Percentiles rank a stretch among this genome's conserved stretches.
These are phyloP conservation scores for Erythrocercus mccallii DNA, from an alignment of 2,113 vertebrate species.

Conservation along the genomic window DNA sequence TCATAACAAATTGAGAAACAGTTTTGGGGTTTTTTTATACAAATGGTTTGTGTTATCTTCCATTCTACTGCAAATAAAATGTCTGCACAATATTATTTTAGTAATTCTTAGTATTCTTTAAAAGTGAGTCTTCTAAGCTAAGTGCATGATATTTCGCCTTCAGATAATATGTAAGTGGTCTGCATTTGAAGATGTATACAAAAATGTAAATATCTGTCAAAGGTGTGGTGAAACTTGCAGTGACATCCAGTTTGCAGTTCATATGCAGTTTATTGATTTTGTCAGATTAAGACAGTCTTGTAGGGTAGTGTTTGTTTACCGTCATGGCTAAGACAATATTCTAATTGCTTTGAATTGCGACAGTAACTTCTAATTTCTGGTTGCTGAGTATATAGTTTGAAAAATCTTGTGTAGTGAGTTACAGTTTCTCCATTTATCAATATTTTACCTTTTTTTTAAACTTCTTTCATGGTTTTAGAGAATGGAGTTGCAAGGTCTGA, in stretches of 20 bases:
- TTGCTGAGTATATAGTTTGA: not conserved
- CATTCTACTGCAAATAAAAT: not conserved
- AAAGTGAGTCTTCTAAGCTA: not conserved
- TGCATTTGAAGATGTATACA: not conserved
- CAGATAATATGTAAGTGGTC: not conserved
- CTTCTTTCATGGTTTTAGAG: not conserved
- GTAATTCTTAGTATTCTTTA: not conserved
- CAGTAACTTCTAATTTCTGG: not conserved
- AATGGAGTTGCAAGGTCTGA: not conserved
- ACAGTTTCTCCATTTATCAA: not conserved
- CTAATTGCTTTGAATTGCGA: not conserved
- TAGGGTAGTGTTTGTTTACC: not conserved
- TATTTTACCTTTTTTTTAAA: not conserved
- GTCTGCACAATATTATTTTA: not conserved
- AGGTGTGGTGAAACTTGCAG: not conserved
- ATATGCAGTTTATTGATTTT: not conserved
- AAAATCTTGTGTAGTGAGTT: not conserved
- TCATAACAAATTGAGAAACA: not conserved
- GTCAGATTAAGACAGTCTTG: not conserved
- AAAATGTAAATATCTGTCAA: not conserved
- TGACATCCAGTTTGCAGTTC: not conserved
- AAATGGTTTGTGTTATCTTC: not conserved
- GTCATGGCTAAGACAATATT: not conserved
- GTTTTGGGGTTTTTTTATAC: rapidly evolving
- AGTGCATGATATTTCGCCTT: not conserved